Percentiles rank a stretch among this genome's conserved stretches.
Conservation (phyloP, 1,140 invertebrate species). For the Nomia melanderi region DNA sequence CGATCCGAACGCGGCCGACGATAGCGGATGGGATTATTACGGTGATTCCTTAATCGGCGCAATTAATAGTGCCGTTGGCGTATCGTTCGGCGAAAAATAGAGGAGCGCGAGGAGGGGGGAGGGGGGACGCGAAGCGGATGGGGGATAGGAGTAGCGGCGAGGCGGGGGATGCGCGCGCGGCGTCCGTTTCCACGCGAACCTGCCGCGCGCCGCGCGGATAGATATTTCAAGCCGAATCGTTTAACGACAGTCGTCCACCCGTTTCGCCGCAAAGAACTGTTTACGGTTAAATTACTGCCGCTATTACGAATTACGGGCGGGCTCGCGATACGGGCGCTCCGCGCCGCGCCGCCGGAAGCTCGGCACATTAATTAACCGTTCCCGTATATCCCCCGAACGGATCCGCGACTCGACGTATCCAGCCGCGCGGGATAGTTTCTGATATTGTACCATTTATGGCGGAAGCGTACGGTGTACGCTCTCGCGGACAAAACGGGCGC, state of each 20-base stretch:
- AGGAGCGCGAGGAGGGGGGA: no score
- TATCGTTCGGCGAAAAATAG: conserved; percentile 1
- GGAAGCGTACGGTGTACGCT: background rate
- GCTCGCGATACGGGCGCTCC: background rate
- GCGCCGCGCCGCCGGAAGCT: background rate
- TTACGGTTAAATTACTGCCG: conserved; percentile 2
- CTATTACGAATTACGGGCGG: background rate
- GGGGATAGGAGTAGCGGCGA: no score
- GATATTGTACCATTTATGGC: background rate
- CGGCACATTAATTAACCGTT: background rate
- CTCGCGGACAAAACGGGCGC: no score
- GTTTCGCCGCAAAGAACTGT: background rate
- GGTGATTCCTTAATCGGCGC: conserved; percentile 15
- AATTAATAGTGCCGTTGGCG: conserved; percentile 14
- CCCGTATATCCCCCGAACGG: background rate
- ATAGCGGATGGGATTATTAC: conserved; percentile 21
- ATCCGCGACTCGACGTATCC: background rate
- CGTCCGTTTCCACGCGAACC: no score
- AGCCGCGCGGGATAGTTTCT: background rate
- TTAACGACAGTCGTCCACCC: conserved; percentile 6
- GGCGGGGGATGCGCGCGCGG: no score
- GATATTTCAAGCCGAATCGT: background rate
- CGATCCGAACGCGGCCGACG: background rate
- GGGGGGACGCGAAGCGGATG: no score
- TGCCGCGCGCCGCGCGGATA: background rate